Conservation (phyloP, 2,797 vertebrate species). For the Stomatorhinus walkeri region DNA sequence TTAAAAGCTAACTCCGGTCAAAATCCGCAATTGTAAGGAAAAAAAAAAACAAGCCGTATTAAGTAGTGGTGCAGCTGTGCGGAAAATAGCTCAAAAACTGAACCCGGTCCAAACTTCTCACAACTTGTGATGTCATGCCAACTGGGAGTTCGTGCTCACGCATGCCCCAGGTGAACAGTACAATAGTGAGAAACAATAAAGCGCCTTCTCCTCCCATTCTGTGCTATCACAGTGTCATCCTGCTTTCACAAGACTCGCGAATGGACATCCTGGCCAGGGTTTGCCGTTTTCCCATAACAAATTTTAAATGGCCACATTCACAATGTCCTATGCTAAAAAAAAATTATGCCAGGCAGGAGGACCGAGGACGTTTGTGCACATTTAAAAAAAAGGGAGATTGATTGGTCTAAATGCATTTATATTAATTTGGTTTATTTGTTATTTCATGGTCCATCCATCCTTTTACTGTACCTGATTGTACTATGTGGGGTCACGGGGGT, state of each 20-base stretch:
- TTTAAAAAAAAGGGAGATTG: neutral
- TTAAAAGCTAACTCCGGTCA: conserved; percentile 18
- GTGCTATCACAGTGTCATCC: neutral
- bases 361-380: neutral
- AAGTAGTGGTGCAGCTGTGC: neutral
- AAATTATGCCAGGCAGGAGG: neutral
- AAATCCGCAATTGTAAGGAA: neutral
- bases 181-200: neutral
- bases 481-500: neutral
- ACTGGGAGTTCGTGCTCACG: neutral
- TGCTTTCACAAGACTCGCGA: neutral
- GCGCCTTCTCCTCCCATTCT: neutral
- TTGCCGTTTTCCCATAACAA: neutral
- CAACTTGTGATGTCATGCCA: neutral
- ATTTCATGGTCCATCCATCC: neutral
- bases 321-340: neutral
- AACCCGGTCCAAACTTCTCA: neutral
- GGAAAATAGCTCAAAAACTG: neutral
- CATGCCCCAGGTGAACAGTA: neutral
- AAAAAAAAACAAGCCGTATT: neutral
- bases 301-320: neutral
- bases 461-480: neutral
- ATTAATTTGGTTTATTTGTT: neutral
- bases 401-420: neutral
- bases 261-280: neutral